Evolutionary conservation across 2,797 vertebrate genomes (phyloP), one percentile per base, ranked within the genome.

Genomic region (Euthynnus affinis): DNA sequence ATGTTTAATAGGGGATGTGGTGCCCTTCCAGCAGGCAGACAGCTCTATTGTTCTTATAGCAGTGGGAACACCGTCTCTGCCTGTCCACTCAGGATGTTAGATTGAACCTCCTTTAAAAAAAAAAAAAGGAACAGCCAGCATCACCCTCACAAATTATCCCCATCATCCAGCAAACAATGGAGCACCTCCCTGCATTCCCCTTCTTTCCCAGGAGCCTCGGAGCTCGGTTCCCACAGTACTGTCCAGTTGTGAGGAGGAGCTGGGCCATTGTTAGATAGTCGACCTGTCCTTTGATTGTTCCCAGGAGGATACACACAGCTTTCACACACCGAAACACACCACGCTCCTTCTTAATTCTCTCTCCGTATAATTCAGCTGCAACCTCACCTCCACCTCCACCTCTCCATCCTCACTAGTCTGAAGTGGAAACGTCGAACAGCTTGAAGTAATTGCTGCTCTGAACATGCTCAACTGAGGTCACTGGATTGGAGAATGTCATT

Each of bases 51-150:
- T 95, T 92, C 66, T 73, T 88, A 81, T 72, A 71, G 86, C 84
- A 78, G 83, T 85, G 81, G 72, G 91, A 93, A 85, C 78, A 63
- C 22, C 42, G 88, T 91, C 90, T 86, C 86, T 14, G 84, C 56
- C 81, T 83, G 82, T 89, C 91, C 86, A 80, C 82, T 88, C 94
- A 95, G 95, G 94, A 95, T 94, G 93, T 94, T 76, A 74, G 67
- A 84, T 63, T 88, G 80, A 65, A 83, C 82, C 78, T 85, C 87
- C 78, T 83, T 69, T 25, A 70, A 63, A 76, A 61, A 60, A 76
- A 61, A 60, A 56, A 72, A 77, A 83, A 53, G 46, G 22, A 78
- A 46, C 69, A 84, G 67, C 71, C 76, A 86, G 86, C 82, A 91
- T 93, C 88, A 85, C 84, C 68, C 80, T 17, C 83, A 76, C 81